Evolutionary conservation across 1,140 invertebrate species (phyloP), one percentile per base, ranked within the genome.

Genomic region (Caerostris extrusa): DNA sequence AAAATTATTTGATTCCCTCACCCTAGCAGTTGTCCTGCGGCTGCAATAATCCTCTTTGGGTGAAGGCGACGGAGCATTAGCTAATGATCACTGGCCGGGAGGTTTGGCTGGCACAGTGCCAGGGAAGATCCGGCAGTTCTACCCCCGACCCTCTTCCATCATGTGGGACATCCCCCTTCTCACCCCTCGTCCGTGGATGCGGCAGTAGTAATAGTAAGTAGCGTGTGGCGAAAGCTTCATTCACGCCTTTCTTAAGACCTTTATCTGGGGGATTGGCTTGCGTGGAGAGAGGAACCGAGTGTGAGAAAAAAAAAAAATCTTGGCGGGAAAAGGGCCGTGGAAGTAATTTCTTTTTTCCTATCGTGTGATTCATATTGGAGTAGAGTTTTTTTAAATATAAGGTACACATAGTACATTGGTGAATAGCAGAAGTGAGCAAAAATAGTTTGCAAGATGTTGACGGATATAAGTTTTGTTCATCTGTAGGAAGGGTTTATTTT

Each of bases 41-140:
- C 34, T 34, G 8, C 50, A 8, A 34, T 67, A 67, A 67, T n/a
- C 17, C 61, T n/a, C 17, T n/a, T 67, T 64, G 19, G 34, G 50
- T 50, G 10, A 34, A 77, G 69, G 69, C 69, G 34, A 19, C 50
- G 50, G 69, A 77, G 69, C 69, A 77, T 77, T 77, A 77, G 69
- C 69, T 77, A 77, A 77, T 77, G 69, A 77, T 77, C 61, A 67
- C 69, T 50, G 19, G 34, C 69, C 69, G 69, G 69, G 69, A 77
- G 69, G 69, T 14, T 10, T 77, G 34, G 19, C 17, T 77, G 69
- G 69, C 69, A 77, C 34, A 34, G 34, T 34, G 34, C 34, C 34
- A 34, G 69, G 69, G 69, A 50, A 34, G 19, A 19, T 50, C 10
- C 19, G 60, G 60, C 10, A 61, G 60, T 14, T 61, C 60, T 14